Conservation (phyloP, 2,888 invertebrate species). For the Troides oblongomaculatus region DNA sequence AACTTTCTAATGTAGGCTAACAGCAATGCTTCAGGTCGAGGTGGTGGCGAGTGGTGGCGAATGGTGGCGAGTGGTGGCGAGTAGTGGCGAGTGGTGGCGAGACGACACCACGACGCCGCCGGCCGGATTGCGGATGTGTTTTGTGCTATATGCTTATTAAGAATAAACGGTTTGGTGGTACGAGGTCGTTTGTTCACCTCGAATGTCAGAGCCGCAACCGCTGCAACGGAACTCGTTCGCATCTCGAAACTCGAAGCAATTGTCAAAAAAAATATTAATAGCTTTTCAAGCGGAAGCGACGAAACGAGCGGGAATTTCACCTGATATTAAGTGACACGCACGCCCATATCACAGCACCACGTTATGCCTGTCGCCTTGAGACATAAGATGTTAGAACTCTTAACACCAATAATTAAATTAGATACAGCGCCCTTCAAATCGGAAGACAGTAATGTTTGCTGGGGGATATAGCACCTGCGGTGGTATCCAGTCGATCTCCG, state of each 20-base stretch:
- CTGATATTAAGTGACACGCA: too few relatives aligned
- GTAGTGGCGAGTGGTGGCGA: conserved; percentile 33
- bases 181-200: conserved; percentile 70
- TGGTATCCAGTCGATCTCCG: too few relatives aligned
- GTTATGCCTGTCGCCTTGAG: too few relatives aligned
- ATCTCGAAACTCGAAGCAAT: conserved; percentile 14
- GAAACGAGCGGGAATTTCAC: too few relatives aligned
- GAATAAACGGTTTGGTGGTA: conserved; percentile 46
- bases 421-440: too few relatives aligned
- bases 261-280: neutral
- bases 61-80: conserved; percentile 30
- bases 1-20: conserved; percentile 34
- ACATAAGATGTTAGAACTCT: too few relatives aligned
- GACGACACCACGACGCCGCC: conserved; percentile 53
- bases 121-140: conserved; percentile 57
- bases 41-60: conserved; percentile 34
- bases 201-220: conserved; percentile 25
- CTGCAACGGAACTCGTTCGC: conserved; percentile 23
- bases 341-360: too few relatives aligned
- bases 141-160: conserved; percentile 50
- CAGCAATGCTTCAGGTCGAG: conserved; percentile 41
- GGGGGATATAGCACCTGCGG: too few relatives aligned
- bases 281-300: too few relatives aligned
- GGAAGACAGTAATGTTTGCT: too few relatives aligned
- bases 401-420: too few relatives aligned